Evolutionary conservation across 1,140 invertebrate species (phyloP).

Genomic region (Asbolus verrucosus): DNA sequence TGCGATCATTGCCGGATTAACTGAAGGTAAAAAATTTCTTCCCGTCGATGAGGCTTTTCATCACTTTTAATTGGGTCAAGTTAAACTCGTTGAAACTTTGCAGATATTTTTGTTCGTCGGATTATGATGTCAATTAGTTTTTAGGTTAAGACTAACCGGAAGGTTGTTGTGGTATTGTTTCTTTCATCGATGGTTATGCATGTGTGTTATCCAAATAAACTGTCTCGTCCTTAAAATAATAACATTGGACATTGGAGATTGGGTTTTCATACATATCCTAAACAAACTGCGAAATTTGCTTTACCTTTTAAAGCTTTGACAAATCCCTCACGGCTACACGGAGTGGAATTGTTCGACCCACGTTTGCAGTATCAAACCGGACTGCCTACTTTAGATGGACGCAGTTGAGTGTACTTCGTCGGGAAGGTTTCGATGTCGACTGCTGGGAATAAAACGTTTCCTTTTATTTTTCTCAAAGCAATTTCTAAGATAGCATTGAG

Average conservation of each 20-base stretch:
- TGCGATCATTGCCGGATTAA: no score
- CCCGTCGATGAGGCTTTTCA: no score
- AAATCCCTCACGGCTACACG: constrained; percentile 15
- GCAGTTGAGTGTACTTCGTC: constrained; percentile 24
- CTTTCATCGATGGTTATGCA: no score
- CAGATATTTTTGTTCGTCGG: no score
- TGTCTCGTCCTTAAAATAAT: constrained; percentile 3
- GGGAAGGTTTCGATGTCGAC: constrained; percentile 36
- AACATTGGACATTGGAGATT: not conserved
- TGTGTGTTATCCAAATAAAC: no score
- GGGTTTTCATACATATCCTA: constrained; percentile 17
- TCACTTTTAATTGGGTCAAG: no score
- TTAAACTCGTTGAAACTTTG: no score
- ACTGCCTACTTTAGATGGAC: constrained; percentile 21
- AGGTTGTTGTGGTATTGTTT: no score
- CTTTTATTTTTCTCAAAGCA: constrained; percentile 36
- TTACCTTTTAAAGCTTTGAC: constrained; percentile 30
- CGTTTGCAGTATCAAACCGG: constrained; percentile 14
- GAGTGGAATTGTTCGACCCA: constrained; percentile 6
- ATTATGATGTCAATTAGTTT: no score
- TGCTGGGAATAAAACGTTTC: constrained; percentile 37
- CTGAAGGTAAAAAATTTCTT: no score
- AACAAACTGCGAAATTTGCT: constrained; percentile 24
- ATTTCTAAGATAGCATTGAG: constrained; percentile 27
- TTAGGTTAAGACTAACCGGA: no score